Conservation (phyloP, 1,140 invertebrate genomes). For the Lineus longissimus region DNA sequence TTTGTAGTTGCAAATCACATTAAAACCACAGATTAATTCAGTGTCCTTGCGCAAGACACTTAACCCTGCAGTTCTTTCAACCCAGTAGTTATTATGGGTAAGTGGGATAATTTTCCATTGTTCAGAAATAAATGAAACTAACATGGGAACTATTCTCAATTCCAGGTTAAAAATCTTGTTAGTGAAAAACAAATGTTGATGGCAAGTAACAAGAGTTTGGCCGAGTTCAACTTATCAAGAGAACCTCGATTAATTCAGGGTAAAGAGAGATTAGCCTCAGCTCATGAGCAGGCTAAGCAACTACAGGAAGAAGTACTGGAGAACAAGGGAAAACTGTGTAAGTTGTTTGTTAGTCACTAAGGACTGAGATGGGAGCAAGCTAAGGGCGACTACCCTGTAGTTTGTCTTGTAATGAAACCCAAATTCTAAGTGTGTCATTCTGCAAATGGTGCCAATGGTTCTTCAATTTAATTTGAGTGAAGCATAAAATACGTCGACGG, state of each 20-base stretch:
- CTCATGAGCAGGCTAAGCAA: slow-evolving; percentile 61
- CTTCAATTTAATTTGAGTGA: no score
- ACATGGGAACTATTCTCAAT: slow-evolving; percentile 25
- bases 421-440: no score
- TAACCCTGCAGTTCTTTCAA: background rate
- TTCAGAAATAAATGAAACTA: background rate
- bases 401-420: no score
- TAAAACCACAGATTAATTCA: background rate
- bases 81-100: background rate
- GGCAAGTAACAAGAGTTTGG: slow-evolving; percentile 77
- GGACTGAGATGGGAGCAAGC: no score
- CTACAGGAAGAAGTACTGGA: slow-evolving; percentile 60
- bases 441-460: no score
- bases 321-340: slow-evolving; percentile 34
- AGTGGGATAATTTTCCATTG: background rate
- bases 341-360: no score
- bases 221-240: slow-evolving; percentile 79
- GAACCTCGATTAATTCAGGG: slow-evolving; percentile 69
- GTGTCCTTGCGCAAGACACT: no score
- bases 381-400: no score
- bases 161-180: slow-evolving; percentile 72
- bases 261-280: slow-evolving; percentile 66
- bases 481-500: no score
- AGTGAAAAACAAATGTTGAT: slow-evolving; percentile 79
- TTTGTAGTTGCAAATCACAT: background rate